Conservation (phyloP, 2,888 invertebrate species). For the Ctena decussata region DNA sequence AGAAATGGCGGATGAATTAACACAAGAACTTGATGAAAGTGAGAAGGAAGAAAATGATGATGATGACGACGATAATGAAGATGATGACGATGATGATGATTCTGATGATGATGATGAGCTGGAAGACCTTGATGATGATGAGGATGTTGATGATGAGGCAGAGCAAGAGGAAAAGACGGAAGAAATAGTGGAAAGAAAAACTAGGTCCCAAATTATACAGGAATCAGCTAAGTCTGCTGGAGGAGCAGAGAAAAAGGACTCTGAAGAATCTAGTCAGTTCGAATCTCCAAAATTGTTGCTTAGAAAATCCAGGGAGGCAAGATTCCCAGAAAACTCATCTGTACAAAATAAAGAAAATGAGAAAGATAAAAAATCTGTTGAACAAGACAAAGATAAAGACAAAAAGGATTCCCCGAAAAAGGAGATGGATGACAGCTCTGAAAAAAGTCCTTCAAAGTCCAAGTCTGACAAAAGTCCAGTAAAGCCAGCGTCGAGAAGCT, state of each 20-base stretch:
- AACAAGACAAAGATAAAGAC: constrained; percentile 38
- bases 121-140: not conserved
- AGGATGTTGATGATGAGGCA: too few relatives aligned
- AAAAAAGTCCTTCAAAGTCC: too few relatives aligned
- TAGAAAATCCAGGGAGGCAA: not conserved
- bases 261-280: not conserved
- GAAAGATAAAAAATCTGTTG: too few relatives aligned
- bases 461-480: constrained; percentile 13
- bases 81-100: constrained; percentile 20
- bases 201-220: not conserved
- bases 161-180: too few relatives aligned
- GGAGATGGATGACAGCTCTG: constrained; percentile 30
- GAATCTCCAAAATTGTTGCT: too few relatives aligned
- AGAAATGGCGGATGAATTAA: constrained; percentile 64
- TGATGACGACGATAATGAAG: constrained; percentile 11
- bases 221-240: not conserved
- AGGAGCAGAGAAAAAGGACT: not conserved
- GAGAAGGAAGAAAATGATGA: constrained; percentile 9
- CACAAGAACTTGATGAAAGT: constrained; percentile 22
- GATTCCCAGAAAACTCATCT: too few relatives aligned
- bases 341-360: too few relatives aligned
- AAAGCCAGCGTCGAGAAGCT: not conserved
- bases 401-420: constrained; percentile 16
- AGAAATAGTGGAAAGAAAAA: too few relatives aligned
- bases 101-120: not conserved